Evolutionary conservation across 2,113 vertebrate genomes (phyloP), one percentile per base, ranked within the genome.

Genomic region (Cacatua alba): DNA sequence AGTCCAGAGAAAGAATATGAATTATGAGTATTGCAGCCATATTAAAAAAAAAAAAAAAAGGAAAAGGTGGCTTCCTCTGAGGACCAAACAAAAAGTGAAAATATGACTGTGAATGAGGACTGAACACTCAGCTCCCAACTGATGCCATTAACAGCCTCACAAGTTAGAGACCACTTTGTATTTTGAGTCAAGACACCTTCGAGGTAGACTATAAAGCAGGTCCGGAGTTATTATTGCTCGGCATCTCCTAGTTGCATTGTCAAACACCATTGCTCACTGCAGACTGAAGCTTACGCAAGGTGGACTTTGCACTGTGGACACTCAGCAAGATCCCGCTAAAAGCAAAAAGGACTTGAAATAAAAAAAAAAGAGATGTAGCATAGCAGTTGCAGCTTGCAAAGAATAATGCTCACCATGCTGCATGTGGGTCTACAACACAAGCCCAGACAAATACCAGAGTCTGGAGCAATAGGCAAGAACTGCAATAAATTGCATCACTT

Each of bases 401-500:
- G 37, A 76, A 53, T 17, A 92, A 53, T 8, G n/a, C 60, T 88
- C 33, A 29, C 17, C 29, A 31, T 12, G 4, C 13, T 11, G 3
- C 11, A n/a, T 64, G 60, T 49, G 55, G 65, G 60, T 93, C 64
- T 49, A 43, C 52, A 94, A 48, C 69, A 51, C 94, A 95, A 95
- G 96, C 18, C 96, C 89, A 94, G 83, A 79, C 93, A 95, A 82
- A 93, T 94, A 88, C 52, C 39, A 33, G 19, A 88, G 52, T 94
- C 75, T 65, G 65, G 48, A 92, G 89, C 24, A 89, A 94, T 85
- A 69, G 15, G 93, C 43, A 95, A 95, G 74, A 89, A 91, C 35
- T 94, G 83, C 57, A 92, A 92, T 71, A 92, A 96, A 94, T 97
- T 96, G 91, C 94, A 96, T 95, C 96, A 96, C 69, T 86, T 94